Conservation (phyloP, 2,888 invertebrate species). For the Dasypogon diadema region DNA sequence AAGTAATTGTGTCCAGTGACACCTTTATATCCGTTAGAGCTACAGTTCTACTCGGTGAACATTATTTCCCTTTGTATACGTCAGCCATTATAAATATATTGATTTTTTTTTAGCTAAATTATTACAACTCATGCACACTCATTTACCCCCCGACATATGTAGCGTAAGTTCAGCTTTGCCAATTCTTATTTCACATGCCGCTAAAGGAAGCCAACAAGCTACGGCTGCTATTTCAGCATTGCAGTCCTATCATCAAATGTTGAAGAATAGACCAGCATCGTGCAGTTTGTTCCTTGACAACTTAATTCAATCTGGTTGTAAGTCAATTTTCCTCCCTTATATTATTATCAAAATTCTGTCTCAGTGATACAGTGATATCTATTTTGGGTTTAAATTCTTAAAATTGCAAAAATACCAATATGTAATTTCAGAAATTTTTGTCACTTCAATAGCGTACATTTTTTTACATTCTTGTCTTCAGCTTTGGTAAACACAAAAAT, state of each 20-base stretch:
- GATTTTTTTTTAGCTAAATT: slow-evolving; percentile 75
- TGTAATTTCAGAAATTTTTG: too few species aligned
- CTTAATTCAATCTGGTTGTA: slow-evolving; percentile 74
- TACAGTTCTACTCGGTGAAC: slow-evolving; percentile 84
- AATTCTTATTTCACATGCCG: slow-evolving; percentile 82
- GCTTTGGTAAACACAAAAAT: slow-evolving; percentile 66
- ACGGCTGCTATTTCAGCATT: slow-evolving; percentile 85
- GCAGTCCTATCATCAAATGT: slow-evolving; percentile 81
- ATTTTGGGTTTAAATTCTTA: too few species aligned
- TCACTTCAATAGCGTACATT: too few species aligned
- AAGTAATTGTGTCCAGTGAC: slow-evolving; percentile 91
- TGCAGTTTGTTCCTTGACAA: slow-evolving; percentile 87
- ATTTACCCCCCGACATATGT: slow-evolving; percentile 89
- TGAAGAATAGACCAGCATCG: slow-evolving; percentile 84
- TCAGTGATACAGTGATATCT: too few species aligned
- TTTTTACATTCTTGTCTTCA: too few species aligned
- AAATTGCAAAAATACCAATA: too few species aligned
- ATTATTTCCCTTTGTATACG: too few species aligned
- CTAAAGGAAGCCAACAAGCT: slow-evolving; percentile 83
- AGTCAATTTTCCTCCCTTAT: slow-evolving; percentile 46
- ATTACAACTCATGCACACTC: slow-evolving; percentile 85
- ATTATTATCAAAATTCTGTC: too few species aligned
- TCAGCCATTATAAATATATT: slow-evolving; percentile 7
- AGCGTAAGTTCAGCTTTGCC: slow-evolving; percentile 87
- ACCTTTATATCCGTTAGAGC: slow-evolving; percentile 91